phyloP scores from a whole-genome alignment of 92 coral and sea anemone genomes.

The Parazoanthus swiftii region DNA sequence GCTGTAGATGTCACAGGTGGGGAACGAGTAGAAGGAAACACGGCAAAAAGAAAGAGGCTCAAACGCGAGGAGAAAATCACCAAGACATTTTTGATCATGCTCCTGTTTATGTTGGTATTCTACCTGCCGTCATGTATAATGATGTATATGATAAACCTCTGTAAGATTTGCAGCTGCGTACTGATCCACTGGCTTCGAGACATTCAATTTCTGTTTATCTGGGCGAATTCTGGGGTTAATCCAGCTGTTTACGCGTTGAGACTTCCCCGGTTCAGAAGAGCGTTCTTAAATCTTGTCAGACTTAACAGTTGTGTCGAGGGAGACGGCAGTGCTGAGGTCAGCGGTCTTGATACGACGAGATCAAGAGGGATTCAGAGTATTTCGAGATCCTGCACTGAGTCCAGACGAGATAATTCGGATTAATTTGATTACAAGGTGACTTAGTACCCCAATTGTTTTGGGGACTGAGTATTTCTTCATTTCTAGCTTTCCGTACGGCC shows the following conservation, averaged over 20 bases:
- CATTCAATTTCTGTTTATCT: constrained; percentile 57
- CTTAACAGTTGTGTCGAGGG: neutral
- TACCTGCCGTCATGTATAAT: constrained; percentile 70
- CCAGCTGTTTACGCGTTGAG: constrained; percentile 68
- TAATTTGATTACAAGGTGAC: neutral
- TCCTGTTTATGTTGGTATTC: constrained; percentile 62
- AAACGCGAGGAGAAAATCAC: constrained; percentile 69
- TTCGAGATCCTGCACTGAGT: neutral
- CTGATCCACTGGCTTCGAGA: constrained; percentile 77
- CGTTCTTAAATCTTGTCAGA: constrained; percentile 38
- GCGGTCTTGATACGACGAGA: neutral
- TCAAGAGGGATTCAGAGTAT: neutral
- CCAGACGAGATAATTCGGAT: neutral
- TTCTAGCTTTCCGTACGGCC: too few species aligned
- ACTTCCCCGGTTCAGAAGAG: constrained; percentile 51
- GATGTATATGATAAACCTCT: constrained; percentile 69
- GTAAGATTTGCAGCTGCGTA: constrained; percentile 64
- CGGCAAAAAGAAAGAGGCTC: constrained; percentile 11
- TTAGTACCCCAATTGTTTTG: too few species aligned
- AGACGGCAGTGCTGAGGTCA: neutral
- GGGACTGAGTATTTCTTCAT: too few species aligned
- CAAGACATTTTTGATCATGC: constrained; percentile 68
- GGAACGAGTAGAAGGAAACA: constrained; percentile 21
- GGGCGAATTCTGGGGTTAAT: constrained; percentile 73
- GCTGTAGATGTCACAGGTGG: neutral